phyloP scores from a whole-genome alignment of 2,888 invertebrate genomes.

The Salpingus planirostris region DNA sequence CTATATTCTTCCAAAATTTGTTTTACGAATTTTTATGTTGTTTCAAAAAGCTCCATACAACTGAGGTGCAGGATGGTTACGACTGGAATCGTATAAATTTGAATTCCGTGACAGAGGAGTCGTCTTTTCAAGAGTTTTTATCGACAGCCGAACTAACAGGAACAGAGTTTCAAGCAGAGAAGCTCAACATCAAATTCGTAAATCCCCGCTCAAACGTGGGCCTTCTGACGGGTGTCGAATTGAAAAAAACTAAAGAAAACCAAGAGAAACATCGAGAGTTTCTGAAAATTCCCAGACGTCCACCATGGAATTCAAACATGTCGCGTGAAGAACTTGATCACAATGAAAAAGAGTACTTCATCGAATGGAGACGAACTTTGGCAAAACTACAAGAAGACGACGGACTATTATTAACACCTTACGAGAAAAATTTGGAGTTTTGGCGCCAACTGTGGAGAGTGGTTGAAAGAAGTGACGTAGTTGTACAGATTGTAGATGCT shows the following conservation, averaged over 20 bases:
- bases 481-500: constrained; percentile 93
- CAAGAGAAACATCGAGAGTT: constrained; percentile 53
- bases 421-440: constrained; percentile 94
- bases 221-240: constrained; percentile 52
- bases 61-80: constrained; percentile 82
- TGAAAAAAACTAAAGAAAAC: constrained; percentile 43
- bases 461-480: constrained; percentile 89
- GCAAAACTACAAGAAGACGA: constrained; percentile 71
- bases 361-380: constrained; percentile 83
- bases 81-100: constrained; percentile 87
- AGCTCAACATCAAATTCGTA: constrained; percentile 72
- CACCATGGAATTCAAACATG: constrained; percentile 67
- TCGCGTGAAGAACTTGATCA: constrained; percentile 70
- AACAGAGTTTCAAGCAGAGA: constrained; percentile 88
- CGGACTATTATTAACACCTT: constrained; percentile 83
- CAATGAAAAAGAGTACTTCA: constrained; percentile 73
- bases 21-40: constrained; percentile 5
- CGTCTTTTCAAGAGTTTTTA: constrained; percentile 92
- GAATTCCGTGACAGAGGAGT: constrained; percentile 90
- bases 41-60: constrained; percentile 79
- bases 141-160: constrained; percentile 91
- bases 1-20: constrained; percentile 21
- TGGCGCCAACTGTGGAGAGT: constrained; percentile 99
- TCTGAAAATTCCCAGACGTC: constrained; percentile 79
- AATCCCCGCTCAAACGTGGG: constrained; percentile 53